These are phyloP conservation scores for Dynastes maya DNA, from an alignment of 2,888 invertebrate genomes.

Conservation along the genomic window DNA sequence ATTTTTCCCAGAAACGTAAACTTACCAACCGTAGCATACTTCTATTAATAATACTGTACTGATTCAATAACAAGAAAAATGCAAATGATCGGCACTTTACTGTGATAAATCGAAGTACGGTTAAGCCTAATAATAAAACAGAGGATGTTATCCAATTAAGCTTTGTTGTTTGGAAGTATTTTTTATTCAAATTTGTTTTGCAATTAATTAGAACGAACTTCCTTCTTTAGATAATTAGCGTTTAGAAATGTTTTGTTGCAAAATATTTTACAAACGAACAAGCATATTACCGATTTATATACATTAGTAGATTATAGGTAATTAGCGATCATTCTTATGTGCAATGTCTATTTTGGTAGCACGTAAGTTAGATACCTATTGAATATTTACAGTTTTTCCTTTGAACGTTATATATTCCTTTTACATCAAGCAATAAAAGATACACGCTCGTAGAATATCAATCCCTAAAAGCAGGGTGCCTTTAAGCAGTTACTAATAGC, in stretches of 20 bases:
- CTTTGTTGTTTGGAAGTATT: constrained; percentile 2
- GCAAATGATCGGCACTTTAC: not conserved
- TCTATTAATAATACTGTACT: not conserved
- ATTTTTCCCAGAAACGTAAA: not conserved
- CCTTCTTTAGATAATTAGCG: constrained; percentile 15
- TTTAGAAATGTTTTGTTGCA: not conserved
- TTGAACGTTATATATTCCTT: too few relatives aligned
- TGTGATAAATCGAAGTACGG: not conserved
- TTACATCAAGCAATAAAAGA: too few relatives aligned
- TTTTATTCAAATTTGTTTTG: constrained; percentile 22
- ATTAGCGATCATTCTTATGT: too few relatives aligned
- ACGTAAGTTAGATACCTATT: too few relatives aligned
- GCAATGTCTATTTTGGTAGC: too few relatives aligned
- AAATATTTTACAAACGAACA: constrained; percentile 18
- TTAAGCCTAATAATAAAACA: not conserved
- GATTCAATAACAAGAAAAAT: not conserved
- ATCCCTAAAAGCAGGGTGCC: too few relatives aligned
- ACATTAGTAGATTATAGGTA: too few relatives aligned
- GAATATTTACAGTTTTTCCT: too few relatives aligned
- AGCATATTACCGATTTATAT: not conserved
- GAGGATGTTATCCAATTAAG: constrained; percentile 21
- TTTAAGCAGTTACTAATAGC: too few relatives aligned
- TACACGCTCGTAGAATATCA: too few relatives aligned
- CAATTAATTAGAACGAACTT: constrained; percentile 30
- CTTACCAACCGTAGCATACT: not conserved